Evolutionary conservation across 1,140 invertebrate genomes (phyloP), one percentile per base, ranked within the genome.

Genomic region (Bombus impatiens): DNA sequence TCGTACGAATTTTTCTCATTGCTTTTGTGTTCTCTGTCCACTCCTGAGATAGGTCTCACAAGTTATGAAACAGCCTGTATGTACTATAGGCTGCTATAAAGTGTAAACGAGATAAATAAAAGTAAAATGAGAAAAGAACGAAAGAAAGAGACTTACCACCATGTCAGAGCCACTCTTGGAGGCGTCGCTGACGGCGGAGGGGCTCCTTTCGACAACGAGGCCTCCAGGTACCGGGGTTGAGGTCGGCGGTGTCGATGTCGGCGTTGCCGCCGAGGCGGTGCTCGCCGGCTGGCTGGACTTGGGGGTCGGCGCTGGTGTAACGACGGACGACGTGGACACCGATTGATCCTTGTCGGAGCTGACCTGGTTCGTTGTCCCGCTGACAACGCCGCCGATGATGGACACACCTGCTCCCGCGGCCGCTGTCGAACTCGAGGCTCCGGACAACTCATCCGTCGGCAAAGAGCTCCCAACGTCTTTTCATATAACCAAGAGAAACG

Each of bases 121-220:
- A 22, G 53, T 47, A 32, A 42, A 37, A 59, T 37, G 32, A 37
- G 9, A 10, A 0, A 67, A 5, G 44, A 94, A 42, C 32, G 28
- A 28, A n/a, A n/a, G 6, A 5, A n/a, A 75, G 28, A 53, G 15
- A 88, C 95, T 94, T 86, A 96, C 97, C 92, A 98, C 97, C 95
- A 97, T 96, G 94, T 98, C 97, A 88, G 97, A 97, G 90, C 95
- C 96, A 89, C 96, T 96, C 91, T 97, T 96, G 35, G 97, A 97
- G 84, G 96, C 96, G 94, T 98, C 97, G 94, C 97, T 97, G 89
- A 97, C 95, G 80, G 96, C 96, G 87, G 96, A 97, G 71, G 97
- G 96, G 88, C 96, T 96, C 87, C 96, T 95, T 92, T 97, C 96
- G 88, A 96, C 94, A 74, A 94, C 90, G 81, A 94, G 91, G 93